These are phyloP conservation scores for Petromus typicus DNA, from an alignment of 2,113 vertebrate species.

Conservation along the genomic window DNA sequence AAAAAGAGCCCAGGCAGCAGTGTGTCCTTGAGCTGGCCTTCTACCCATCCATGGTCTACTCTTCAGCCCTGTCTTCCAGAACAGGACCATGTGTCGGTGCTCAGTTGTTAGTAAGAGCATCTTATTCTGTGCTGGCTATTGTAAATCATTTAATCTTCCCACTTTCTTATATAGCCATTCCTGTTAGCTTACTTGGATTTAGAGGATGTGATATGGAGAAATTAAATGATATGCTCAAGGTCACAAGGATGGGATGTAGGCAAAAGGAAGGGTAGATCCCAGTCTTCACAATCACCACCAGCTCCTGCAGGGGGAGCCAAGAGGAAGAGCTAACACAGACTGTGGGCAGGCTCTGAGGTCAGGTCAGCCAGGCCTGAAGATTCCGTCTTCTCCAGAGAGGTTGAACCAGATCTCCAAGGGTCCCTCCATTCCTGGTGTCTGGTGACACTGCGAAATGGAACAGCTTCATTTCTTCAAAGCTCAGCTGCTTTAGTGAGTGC, in stretches of 20 bases:
- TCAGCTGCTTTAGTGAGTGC: neutral
- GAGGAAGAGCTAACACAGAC: neutral
- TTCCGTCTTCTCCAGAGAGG: neutral
- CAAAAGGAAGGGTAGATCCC: neutral
- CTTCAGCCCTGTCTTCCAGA: neutral
- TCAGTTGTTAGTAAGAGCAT: neutral
- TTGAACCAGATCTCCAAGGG: neutral
- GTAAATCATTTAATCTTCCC: neutral
- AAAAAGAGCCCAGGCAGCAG: neutral
- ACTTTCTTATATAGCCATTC: neutral
- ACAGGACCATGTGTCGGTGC: neutral
- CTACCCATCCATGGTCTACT: neutral
- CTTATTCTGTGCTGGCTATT: neutral
- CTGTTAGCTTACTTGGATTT: neutral
- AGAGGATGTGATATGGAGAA: neutral
- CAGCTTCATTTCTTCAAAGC: neutral
- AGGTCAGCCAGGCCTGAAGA: neutral
- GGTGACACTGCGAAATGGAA: neutral
- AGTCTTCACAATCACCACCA: fast-evolving
- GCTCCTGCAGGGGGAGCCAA: neutral
- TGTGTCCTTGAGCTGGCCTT: neutral
- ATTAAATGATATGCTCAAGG: neutral
- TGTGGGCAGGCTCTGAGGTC: neutral
- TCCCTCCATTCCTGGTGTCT: neutral
- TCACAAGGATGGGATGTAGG: neutral